Evolutionary conservation across 2,888 invertebrate genomes (phyloP).

Genomic region (Dasypolia templi): DNA sequence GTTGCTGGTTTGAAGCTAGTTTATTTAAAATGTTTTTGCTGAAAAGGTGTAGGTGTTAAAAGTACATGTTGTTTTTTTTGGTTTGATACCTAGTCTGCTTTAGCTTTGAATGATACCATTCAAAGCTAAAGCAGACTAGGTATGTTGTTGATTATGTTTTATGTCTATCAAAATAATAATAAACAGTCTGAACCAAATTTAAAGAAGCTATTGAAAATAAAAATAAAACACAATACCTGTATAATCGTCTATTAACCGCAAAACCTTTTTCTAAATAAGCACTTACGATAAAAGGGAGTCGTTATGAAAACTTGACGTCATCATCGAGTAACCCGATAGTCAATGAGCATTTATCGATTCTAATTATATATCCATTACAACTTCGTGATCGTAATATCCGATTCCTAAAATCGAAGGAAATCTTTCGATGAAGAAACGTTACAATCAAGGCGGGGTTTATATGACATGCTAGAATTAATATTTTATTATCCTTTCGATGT

Average conservation of each 20-base stretch:
- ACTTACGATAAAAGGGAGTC: conserved; percentile 44
- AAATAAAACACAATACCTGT: neutral
- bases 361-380: conserved; percentile 66
- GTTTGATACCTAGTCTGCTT: too few species aligned
- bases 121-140: too few species aligned
- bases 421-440: conserved; percentile 48
- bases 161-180: neutral
- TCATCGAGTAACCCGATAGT: conserved; percentile 60
- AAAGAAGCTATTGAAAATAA: neutral
- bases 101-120: too few species aligned
- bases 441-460: conserved; percentile 55
- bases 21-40: neutral
- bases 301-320: conserved; percentile 65
- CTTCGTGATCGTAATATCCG: conserved; percentile 62
- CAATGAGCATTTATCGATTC: conserved; percentile 69
- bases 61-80: neutral
- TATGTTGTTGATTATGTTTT: too few species aligned
- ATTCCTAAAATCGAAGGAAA: conserved; percentile 53
- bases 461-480: conserved; percentile 58
- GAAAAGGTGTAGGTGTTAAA: neutral
- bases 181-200: neutral
- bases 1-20: neutral
- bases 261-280: conserved; percentile 4
- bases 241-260: neutral
- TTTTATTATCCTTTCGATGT: conserved; percentile 47